phyloP scores from a whole-genome alignment of 2,113 vertebrate genomes.

The Solea solea region DNA sequence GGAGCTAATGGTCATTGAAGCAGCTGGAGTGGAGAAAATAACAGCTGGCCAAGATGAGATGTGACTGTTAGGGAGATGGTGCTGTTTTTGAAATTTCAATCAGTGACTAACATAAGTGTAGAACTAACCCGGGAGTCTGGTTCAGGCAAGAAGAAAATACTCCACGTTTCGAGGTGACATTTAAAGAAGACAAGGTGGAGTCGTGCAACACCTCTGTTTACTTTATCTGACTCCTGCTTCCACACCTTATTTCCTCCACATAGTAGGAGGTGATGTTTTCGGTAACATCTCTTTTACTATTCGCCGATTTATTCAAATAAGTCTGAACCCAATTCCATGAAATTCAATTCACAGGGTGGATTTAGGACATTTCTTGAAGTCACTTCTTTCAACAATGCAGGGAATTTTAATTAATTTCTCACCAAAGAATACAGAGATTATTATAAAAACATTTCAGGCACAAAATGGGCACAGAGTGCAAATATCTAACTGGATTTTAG shows the following conservation, averaged over 20 bases:
- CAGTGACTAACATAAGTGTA: conserved; percentile 34
- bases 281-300: no score
- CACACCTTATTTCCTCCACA: not conserved
- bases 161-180: not conserved
- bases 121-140: not conserved
- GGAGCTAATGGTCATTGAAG: conserved; percentile 58
- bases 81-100: conserved; percentile 4
- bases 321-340: no score
- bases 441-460: no score
- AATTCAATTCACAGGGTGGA: no score
- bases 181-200: not conserved
- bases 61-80: conserved; percentile 7
- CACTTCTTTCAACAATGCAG: no score
- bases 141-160: not conserved
- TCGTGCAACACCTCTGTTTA: not conserved
- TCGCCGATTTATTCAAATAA: no score
- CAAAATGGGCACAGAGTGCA: no score
- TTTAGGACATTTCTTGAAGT: no score
- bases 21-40: conserved; percentile 59
- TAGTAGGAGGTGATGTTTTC: no score
- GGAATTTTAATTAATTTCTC: no score
- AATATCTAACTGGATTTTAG: no score
- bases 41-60: conserved; percentile 18
- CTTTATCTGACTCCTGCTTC: not conserved
- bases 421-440: no score